Evolutionary conservation across 2,113 vertebrate species (phyloP), one percentile per base, ranked within the genome.

Genomic region (Falcunculus frontatus): DNA sequence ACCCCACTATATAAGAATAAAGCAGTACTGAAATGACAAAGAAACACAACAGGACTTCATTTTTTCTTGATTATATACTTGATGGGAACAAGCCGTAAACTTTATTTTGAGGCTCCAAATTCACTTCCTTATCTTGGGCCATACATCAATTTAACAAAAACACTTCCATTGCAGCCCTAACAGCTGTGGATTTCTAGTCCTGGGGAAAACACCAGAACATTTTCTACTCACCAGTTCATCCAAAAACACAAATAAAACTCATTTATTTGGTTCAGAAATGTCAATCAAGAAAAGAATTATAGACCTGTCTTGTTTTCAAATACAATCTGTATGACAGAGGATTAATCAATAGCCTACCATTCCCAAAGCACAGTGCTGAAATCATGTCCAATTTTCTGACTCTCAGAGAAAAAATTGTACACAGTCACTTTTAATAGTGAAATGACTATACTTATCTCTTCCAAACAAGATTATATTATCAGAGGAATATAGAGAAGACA

Each of bases 331-430:
- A 87, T 73, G 89, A 90, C 87, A 93, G 67, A 96, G 81, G 56
- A 95, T 91, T 94, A 95, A 96, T 96, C 93, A 88, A 96, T 96
- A 95, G 64, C 42, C 81, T 69, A 73, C 91, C 88, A 88, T 92
- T 95, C 96, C 88, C 90, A 95, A 90, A 96, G 85, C 78, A 80
- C 92, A 68, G 32, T 80, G 75, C 72, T 94, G 93, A 91, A 95
- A 95, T 95, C 87, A 74, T 37, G 47, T 88, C 87, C 90, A 93
- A 93, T 96, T 95, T 92, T 95, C 79, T 44, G 68, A 56, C 90
- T 91, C 83, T 82, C 63, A 65, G 82, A 69, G 63, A 84, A 68
- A 92, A 84, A 53, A 74, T 13, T 1, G 3, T 59, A 81, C 52
- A 32, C 35, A 60, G 87, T 95, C 82, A 67, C 80, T 84, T 97